phyloP scores from a whole-genome alignment of 2,888 invertebrate genomes.

The Erebia epiphron region DNA sequence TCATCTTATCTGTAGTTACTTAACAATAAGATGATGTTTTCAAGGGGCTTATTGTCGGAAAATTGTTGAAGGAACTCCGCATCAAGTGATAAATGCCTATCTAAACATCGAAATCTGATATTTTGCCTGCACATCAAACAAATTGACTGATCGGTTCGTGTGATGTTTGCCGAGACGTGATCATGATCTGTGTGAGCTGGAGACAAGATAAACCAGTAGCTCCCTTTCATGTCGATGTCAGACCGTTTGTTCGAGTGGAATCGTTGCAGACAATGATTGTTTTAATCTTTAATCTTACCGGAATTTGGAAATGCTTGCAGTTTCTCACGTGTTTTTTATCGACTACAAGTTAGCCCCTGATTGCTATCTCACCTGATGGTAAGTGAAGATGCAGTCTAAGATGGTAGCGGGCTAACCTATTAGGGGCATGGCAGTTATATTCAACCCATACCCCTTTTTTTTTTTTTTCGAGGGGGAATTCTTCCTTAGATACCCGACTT shows the following conservation, averaged over 20 bases:
- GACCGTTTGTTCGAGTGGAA: neutral
- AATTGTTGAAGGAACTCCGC: neutral
- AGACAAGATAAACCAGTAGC: conserved; percentile 5
- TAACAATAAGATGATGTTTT: neutral
- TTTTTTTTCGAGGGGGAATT: too few relatives aligned
- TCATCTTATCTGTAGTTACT: neutral
- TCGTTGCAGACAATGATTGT: neutral
- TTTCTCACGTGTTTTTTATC: neutral
- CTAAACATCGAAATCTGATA: conserved; percentile 10
- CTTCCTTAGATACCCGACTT: too few relatives aligned
- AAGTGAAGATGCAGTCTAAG: too few relatives aligned
- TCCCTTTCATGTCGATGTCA: neutral
- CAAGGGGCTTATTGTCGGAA: neutral
- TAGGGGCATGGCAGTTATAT: too few relatives aligned
- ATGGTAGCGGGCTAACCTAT: too few relatives aligned
- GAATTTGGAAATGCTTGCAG: neutral
- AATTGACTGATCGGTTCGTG: conserved; percentile 6
- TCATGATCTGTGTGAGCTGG: neutral
- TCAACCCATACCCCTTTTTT: too few relatives aligned
- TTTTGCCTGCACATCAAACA: neutral
- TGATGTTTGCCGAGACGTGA: conserved; percentile 5
- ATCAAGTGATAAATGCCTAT: neutral
- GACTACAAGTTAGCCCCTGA: too few relatives aligned
- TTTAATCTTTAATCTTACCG: neutral
- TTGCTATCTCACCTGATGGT: too few relatives aligned